Evolutionary conservation across 2,113 vertebrate genomes (phyloP).

Genomic region (Toxotes jaculatrix): DNA sequence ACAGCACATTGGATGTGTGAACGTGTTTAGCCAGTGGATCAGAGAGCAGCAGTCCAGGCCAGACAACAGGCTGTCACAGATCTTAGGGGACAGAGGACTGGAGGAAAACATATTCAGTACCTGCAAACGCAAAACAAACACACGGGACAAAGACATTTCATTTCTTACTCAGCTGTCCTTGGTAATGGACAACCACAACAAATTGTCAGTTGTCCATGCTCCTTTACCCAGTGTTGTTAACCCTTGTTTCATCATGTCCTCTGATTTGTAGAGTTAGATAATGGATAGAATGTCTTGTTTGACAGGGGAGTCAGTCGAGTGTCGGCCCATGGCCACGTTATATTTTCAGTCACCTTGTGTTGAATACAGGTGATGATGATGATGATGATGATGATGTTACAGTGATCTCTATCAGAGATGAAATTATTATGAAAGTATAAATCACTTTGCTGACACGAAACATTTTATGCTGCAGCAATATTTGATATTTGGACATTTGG

Average conservation of each 20-base stretch:
- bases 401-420: no score
- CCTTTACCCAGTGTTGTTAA: background rate
- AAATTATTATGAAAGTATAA: no score
- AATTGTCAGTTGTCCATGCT: background rate
- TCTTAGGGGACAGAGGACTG: conserved; percentile 30
- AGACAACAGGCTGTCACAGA: conserved; percentile 52
- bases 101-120: conserved; percentile 21
- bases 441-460: no score
- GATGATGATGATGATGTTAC: no score
- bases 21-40: conserved; percentile 60
- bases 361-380: no score
- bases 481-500: no score
- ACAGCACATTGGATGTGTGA: conserved; percentile 67
- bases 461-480: no score
- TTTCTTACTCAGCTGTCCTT: background rate
- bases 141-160: conserved; percentile 6
- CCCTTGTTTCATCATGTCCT: background rate
- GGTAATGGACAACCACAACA: background rate
- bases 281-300: background rate
- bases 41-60: conserved; percentile 33
- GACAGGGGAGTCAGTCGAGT: background rate
- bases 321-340: no score
- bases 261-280: background rate
- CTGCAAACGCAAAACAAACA: conserved; percentile 15
- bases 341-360: no score